Evolutionary conservation across 2,113 vertebrate genomes (phyloP).

Genomic region (Maccullochella peelii): DNA sequence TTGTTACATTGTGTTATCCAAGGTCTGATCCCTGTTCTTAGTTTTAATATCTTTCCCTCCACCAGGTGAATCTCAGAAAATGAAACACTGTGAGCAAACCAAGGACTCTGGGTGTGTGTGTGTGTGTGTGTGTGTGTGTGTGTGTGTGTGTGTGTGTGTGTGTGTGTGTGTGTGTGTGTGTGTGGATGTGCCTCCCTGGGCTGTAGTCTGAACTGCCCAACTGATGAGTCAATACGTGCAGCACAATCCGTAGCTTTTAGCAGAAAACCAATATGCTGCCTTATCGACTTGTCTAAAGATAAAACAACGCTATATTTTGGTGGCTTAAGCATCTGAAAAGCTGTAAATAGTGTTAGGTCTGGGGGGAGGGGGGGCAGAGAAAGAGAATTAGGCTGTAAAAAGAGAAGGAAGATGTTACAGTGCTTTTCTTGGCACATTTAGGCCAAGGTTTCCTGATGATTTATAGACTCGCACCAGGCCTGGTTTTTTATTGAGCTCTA

Average conservation of each 20-base stretch:
- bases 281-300: slow-evolving; percentile 81
- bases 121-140: neutral
- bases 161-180: slow-evolving; percentile 37
- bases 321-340: slow-evolving; percentile 73
- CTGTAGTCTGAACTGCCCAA: slow-evolving; percentile 61
- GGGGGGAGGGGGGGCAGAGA: neutral
- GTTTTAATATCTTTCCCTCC: slow-evolving; percentile 75
- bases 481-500: slow-evolving; percentile 46
- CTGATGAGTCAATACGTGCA: slow-evolving; percentile 77
- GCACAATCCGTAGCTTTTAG: slow-evolving; percentile 78
- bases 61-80: slow-evolving; percentile 66
- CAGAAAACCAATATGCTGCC: slow-evolving; percentile 80
- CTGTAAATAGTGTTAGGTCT: slow-evolving; percentile 69
- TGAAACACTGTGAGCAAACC: slow-evolving; percentile 63
- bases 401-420: slow-evolving; percentile 44
- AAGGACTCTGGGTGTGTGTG: slow-evolving; percentile 39
- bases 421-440: slow-evolving; percentile 67
- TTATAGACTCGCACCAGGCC: slow-evolving; percentile 52
- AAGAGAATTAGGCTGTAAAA: slow-evolving; percentile 58
- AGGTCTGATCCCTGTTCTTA: slow-evolving; percentile 75
- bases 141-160: slow-evolving; percentile 9
- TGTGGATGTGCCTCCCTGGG: slow-evolving; percentile 44
- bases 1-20: slow-evolving; percentile 66
- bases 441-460: slow-evolving; percentile 69
- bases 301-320: slow-evolving; percentile 76